These are phyloP conservation scores for Drosophila tropicalis DNA, from an alignment of 1,140 invertebrate species.

Conservation along the genomic window DNA sequence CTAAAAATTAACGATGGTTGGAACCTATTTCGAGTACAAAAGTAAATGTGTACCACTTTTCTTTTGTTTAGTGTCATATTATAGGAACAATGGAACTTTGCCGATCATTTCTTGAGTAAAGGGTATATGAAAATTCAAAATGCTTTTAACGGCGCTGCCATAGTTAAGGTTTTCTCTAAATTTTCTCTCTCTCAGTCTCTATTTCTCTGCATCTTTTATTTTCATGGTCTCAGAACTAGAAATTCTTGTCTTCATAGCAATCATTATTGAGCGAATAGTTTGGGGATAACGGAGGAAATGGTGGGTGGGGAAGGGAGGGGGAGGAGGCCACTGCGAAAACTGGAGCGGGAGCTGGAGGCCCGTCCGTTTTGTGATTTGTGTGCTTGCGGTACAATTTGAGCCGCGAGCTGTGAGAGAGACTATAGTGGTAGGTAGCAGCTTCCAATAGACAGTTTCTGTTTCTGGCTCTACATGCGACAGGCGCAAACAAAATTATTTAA, in stretches of 20 bases:
- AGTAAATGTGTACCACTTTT: too few species aligned
- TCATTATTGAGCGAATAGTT: conserved; percentile 64
- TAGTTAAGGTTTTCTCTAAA: conserved; percentile 59
- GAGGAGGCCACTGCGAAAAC: conserved; percentile 5
- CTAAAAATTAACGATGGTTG: neutral
- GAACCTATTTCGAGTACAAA: too few species aligned
- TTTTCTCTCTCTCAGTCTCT: conserved; percentile 10
- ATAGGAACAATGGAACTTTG: neutral
- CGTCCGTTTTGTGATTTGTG: conserved; percentile 71
- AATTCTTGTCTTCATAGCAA: conserved; percentile 77
- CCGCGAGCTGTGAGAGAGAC: conserved; percentile 57
- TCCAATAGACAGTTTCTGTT: conserved; percentile 77
- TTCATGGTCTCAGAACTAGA: conserved; percentile 55
- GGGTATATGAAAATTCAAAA: conserved; percentile 70
- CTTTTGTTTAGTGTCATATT: too few species aligned
- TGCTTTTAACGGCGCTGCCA: conserved; percentile 67
- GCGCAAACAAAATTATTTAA: conserved; percentile 80
- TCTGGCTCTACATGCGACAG: conserved; percentile 71
- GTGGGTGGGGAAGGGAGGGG: neutral
- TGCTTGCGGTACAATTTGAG: conserved; percentile 81
- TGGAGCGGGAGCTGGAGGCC: conserved; percentile 41
- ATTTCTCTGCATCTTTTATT: neutral
- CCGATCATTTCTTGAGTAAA: conserved; percentile 1
- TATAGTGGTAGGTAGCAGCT: conserved; percentile 24
- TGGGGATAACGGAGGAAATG: conserved; percentile 1